These are phyloP conservation scores for Neomorphus geoffroyi DNA, from an alignment of 2,797 vertebrate species.

Conservation along the genomic window DNA sequence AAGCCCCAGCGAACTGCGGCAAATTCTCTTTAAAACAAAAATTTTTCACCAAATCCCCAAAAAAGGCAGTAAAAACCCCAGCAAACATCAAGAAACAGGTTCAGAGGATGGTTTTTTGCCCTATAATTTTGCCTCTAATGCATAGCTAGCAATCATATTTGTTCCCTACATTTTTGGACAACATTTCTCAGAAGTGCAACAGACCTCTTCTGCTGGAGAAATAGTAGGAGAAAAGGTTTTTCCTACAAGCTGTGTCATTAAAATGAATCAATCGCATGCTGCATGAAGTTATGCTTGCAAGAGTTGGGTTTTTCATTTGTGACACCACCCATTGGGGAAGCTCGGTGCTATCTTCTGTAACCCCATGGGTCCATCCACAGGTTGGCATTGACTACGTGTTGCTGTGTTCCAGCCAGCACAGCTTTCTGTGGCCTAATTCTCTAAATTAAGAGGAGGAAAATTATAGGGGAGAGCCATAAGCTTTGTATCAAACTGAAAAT, in stretches of 20 bases:
- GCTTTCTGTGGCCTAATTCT: background rate
- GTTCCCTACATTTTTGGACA: background rate
- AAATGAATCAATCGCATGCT: background rate
- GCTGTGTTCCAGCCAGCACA: background rate
- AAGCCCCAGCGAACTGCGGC: background rate
- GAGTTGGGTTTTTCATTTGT: background rate
- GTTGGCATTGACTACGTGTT: background rate
- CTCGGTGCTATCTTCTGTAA: background rate
- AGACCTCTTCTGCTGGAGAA: background rate
- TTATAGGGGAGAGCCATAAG: conserved; percentile 33
- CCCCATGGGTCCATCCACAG: background rate
- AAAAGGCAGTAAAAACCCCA: background rate
- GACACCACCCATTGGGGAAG: background rate
- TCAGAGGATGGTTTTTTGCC: background rate
- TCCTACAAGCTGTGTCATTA: background rate
- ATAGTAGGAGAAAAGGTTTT: background rate
- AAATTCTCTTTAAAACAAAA: background rate
- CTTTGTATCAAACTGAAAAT: conserved; percentile 31
- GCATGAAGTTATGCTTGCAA: background rate
- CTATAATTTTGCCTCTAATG: background rate
- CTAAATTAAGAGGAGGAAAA: conserved; percentile 41
- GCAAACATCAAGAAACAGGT: background rate
- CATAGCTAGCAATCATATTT: background rate
- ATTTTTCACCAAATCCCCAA: background rate
- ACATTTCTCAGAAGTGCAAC: background rate